Conservation (phyloP, 2,888 invertebrate species). For the Drosophila longiperda region DNA sequence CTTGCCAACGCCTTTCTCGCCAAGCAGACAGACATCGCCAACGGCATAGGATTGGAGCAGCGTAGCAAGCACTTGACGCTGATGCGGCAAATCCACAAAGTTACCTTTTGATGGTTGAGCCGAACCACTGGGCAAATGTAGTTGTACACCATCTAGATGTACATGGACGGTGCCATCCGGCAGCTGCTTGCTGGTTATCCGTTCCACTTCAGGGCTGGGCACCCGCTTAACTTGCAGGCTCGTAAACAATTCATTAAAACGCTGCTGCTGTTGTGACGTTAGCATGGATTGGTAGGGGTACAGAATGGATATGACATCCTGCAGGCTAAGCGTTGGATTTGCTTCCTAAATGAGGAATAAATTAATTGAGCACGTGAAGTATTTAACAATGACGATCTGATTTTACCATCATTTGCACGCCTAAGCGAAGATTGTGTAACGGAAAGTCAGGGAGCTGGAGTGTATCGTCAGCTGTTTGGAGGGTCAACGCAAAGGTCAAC, state of each 20-base stretch:
- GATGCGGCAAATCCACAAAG: constrained; percentile 90
- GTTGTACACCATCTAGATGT: constrained; percentile 84
- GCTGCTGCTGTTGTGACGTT: constrained; percentile 90
- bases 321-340: constrained; percentile 88
- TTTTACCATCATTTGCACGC: constrained; percentile 86
- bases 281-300: constrained; percentile 94
- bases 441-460: constrained; percentile 94
- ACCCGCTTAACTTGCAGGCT: constrained; percentile 86
- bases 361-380: neutral
- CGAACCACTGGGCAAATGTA: constrained; percentile 83
- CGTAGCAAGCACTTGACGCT: constrained; percentile 91
- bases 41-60: constrained; percentile 92
- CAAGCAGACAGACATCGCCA: constrained; percentile 94
- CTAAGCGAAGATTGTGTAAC: constrained; percentile 90
- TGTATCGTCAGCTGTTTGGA: constrained; percentile 90
- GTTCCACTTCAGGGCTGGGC: constrained; percentile 54
- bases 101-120: constrained; percentile 75
- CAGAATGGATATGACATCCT: constrained; percentile 90
- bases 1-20: constrained; percentile 97
- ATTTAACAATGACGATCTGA: neutral
- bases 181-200: constrained; percentile 35
- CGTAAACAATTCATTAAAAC: constrained; percentile 89
- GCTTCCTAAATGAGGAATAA: constrained; percentile 87
- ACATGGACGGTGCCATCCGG: constrained; percentile 35
- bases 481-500: constrained; percentile 92